These are phyloP conservation scores for Macrocentrus cingulum DNA, from an alignment of 1,140 invertebrate species.

Conservation along the genomic window DNA sequence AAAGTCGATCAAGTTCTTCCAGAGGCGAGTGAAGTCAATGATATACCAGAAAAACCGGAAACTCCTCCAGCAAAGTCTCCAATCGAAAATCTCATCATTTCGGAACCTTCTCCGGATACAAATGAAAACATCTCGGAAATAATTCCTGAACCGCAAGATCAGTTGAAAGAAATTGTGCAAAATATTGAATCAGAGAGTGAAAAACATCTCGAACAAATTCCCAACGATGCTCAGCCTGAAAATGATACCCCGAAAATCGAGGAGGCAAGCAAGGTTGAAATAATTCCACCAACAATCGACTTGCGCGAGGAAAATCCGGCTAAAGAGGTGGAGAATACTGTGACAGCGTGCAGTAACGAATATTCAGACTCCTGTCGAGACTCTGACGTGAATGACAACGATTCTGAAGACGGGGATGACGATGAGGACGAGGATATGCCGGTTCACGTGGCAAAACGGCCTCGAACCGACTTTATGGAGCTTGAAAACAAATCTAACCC, in stretches of 20 bases:
- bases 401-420: too few relatives aligned
- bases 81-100: too few relatives aligned
- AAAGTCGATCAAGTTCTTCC: neutral
- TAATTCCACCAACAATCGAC: neutral
- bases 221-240: neutral
- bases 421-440: constrained; percentile 4
- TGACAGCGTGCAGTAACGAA: neutral
- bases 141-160: too few relatives aligned
- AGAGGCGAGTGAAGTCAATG: neutral
- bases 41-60: too few relatives aligned
- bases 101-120: too few relatives aligned
- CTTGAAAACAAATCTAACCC: constrained; percentile 12
- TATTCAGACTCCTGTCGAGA: neutral
- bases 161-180: too few relatives aligned
- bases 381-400: neutral
- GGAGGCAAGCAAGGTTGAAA: neutral
- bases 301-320: neutral
- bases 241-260: neutral
- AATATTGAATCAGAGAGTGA: neutral
- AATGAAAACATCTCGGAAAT: too few relatives aligned
- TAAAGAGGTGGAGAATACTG: neutral
- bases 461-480: neutral
- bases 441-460: constrained; percentile 12
- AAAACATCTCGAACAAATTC: neutral
- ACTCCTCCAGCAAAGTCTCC: too few relatives aligned